These are phyloP conservation scores for Andrena fulva DNA, from an alignment of 2,888 invertebrate species.

Conservation along the genomic window DNA sequence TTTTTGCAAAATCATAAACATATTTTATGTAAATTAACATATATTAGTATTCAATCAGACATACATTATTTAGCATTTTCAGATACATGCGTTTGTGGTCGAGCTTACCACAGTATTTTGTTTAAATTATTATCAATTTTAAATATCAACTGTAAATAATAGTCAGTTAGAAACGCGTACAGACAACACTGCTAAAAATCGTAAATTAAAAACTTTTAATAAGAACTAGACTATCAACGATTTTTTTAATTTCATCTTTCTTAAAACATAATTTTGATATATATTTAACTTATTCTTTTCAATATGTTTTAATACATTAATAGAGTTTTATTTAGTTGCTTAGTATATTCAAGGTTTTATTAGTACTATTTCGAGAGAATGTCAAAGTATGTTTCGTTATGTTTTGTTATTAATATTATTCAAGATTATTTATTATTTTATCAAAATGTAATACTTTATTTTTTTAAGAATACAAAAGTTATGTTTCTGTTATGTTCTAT, in stretches of 20 bases:
- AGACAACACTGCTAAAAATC: background rate
- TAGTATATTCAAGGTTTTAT: background rate
- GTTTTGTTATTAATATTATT: constrained; percentile 16
- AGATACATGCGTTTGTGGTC: background rate
- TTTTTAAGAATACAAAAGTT: background rate
- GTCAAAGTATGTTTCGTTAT: constrained; percentile 3
- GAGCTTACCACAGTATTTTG: background rate
- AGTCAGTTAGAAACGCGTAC: background rate
- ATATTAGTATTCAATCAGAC: no score
- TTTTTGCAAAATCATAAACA: no score
- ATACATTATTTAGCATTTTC: no score
- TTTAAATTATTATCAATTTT: no score
- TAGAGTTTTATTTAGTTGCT: constrained; percentile 9
- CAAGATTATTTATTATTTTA: constrained; percentile 7
- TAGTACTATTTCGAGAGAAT: constrained; percentile 5
- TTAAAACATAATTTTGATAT: no score
- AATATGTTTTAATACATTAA: constrained; percentile 15
- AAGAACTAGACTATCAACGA: no score
- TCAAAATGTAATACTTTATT: constrained; percentile 14
- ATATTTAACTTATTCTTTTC: constrained; percentile 4
- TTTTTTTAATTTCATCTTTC: background rate
- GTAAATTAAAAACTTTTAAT: constrained; percentile 10
- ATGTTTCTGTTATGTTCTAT: background rate
- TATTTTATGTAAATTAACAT: no score
- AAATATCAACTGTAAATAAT: background rate